Evolutionary conservation across 2,113 vertebrate genomes (phyloP).

Genomic region (Chaetorhynchus papuensis): DNA sequence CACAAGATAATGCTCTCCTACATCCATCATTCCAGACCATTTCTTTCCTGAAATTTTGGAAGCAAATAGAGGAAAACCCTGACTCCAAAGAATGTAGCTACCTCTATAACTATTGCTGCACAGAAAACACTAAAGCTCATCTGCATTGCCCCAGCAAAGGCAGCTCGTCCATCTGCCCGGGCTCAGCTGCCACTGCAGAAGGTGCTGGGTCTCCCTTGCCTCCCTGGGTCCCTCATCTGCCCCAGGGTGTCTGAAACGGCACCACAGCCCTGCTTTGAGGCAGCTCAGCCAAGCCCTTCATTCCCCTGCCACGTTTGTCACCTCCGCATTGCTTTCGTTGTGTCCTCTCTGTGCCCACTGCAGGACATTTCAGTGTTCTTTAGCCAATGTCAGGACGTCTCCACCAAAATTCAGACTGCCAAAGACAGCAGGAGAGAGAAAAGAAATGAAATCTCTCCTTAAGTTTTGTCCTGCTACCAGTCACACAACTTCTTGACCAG

Average conservation of each 20-base stretch:
- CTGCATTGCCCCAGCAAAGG: neutral
- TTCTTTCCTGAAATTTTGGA: neutral
- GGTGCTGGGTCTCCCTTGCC: neutral
- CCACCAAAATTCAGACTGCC: neutral
- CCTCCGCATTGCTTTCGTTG: neutral
- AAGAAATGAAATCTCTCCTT: neutral
- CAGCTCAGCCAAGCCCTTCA: neutral
- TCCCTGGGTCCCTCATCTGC: fast-evolving
- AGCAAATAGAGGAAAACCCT: neutral
- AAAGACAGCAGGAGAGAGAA: neutral
- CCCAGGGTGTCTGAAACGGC: neutral
- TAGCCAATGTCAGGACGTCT: neutral
- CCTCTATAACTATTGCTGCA: neutral
- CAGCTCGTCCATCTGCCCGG: neutral
- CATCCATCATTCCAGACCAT: neutral
- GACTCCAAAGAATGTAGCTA: neutral
- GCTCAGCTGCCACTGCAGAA: neutral
- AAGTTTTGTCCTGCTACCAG: neutral
- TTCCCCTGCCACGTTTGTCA: neutral
- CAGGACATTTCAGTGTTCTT: neutral
- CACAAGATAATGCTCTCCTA: neutral
- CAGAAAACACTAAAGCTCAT: neutral
- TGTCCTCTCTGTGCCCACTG: neutral
- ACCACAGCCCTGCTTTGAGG: neutral
- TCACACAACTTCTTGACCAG: neutral